Conservation (phyloP, 2,797 vertebrate genomes). For the Pachyuromys duprasi region DNA sequence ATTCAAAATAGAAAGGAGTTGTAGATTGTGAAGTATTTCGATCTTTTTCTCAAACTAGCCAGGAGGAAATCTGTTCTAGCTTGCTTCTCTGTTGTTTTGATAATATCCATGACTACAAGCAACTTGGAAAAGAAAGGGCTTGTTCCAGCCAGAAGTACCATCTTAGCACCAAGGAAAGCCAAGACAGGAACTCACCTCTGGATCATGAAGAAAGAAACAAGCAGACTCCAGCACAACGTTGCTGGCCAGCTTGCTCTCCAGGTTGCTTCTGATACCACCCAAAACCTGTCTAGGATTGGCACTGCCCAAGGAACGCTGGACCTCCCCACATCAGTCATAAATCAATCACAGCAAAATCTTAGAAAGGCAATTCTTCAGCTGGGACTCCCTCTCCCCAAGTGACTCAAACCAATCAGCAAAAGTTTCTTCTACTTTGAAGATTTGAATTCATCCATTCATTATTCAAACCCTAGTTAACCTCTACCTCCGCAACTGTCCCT, state of each 20-base stretch:
- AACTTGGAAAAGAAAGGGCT: neutral
- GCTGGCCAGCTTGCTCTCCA: neutral
- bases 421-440: neutral
- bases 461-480: neutral
- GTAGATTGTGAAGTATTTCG: neutral
- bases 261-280: neutral
- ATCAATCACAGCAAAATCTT: neutral
- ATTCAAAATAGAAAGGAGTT: neutral
- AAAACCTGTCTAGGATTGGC: neutral
- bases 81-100: neutral
- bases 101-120: too few relatives aligned
- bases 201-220: too few relatives aligned
- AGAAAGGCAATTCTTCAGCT: neutral
- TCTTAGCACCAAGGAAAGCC: neutral
- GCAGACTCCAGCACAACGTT: neutral
- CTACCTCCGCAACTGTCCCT: neutral
- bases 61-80: neutral
- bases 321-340: neutral
- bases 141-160: neutral
- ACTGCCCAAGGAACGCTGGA: neutral
- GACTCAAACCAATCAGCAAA: neutral
- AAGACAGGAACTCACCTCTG: neutral
- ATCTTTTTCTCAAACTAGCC: constrained; percentile 8
- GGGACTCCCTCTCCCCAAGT: neutral
- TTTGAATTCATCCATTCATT: neutral